Evolutionary conservation across 1,140 invertebrate species (phyloP).

Genomic region (Camponotus pennsylvanicus): DNA sequence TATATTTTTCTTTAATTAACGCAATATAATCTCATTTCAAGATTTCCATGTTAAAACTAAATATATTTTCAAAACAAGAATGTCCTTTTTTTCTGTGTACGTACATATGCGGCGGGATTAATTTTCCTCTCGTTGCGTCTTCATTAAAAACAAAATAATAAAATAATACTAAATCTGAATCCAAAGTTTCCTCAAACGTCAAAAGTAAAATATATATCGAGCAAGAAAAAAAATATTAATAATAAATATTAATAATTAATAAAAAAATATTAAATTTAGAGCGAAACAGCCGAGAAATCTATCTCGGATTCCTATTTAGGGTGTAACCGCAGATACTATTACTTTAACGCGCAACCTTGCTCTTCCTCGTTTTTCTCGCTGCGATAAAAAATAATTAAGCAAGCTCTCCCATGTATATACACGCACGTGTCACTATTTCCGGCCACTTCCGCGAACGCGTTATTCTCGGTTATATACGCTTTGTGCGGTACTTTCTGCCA

Average conservation of each 20-base stretch:
- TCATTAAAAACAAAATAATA: no score
- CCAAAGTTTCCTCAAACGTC: background rate
- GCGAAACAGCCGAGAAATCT: background rate
- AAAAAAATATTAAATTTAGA: background rate
- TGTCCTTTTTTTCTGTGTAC: background rate
- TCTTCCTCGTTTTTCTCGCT: slow-evolving; percentile 36
- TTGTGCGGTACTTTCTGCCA: slow-evolving; percentile 70
- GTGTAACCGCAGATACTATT: background rate
- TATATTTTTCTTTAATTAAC: no score
- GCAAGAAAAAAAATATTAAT: background rate
- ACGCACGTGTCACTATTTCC: slow-evolving; percentile 71
- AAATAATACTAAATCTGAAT: no score
- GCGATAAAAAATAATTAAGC: background rate
- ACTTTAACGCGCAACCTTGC: slow-evolving; percentile 30
- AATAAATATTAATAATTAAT: no score
- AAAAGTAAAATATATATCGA: background rate
- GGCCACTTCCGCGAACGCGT: slow-evolving; percentile 70
- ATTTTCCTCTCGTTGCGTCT: background rate
- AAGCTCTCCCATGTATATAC: background rate
- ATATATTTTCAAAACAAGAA: no score
- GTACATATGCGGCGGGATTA: background rate
- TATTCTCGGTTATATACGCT: slow-evolving; percentile 65
- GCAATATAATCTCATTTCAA: no score
- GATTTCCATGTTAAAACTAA: no score
- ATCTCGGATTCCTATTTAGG: background rate